Conservation (phyloP, 2,113 vertebrate species). For the Progne subis region DNA sequence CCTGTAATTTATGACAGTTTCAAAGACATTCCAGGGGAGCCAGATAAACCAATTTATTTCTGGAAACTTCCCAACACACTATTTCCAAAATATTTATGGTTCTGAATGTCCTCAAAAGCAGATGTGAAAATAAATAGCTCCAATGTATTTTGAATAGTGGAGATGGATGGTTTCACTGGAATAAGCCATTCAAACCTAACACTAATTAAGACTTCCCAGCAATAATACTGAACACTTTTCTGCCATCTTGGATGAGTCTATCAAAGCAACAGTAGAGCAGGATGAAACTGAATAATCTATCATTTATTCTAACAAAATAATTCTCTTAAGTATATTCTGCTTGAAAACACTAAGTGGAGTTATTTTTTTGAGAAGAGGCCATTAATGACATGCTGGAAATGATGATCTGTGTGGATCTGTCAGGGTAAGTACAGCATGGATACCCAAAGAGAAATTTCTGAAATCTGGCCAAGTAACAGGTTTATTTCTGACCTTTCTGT, state of each 20-base stretch:
- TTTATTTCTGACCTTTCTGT: not conserved
- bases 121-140: not conserved
- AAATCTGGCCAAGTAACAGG: not conserved
- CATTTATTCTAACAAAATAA: not conserved
- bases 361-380: not conserved
- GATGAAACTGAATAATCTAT: not conserved
- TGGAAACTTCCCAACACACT: not conserved
- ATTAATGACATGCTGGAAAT: not conserved
- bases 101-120: not conserved
- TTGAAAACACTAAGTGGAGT: not conserved
- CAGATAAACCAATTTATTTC: not conserved
- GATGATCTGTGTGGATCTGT: not conserved
- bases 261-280: not conserved
- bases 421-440: not conserved
- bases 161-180: not conserved
- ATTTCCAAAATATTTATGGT: not conserved
- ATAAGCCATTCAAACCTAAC: not conserved
- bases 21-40: not conserved
- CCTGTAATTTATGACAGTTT: not conserved
- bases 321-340: not conserved
- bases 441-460: not conserved
- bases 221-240: not conserved
- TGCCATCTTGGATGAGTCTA: not conserved
- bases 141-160: not conserved
- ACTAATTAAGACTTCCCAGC: not conserved